Evolutionary conservation across 2,797 vertebrate species (phyloP), one percentile per base, ranked within the genome.

Genomic region (Melanotaenia maccullochi): DNA sequence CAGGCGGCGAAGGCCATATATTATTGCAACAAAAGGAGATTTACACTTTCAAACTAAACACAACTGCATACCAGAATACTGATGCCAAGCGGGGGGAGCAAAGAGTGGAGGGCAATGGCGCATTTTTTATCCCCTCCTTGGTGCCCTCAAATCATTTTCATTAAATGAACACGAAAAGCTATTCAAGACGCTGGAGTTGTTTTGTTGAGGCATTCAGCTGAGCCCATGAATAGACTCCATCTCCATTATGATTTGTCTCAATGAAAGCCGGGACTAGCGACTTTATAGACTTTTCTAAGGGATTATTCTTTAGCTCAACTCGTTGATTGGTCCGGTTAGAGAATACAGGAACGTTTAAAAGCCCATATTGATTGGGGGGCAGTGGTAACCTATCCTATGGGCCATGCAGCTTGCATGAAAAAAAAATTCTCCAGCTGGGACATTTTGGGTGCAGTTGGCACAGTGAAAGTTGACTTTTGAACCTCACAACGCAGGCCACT

Each of bases 11-110:
- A 97, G 95, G 96, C 96, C 95, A 96, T 98, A 97, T 97, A 97
- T 98, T 98, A 97, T 92, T 86, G 89, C 93, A 87, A 98, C 97
- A 98, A 97, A 97, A 91, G 96, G 96, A 97, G 95, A 97, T 97
- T 97, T 97, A 98, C 96, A 97, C 96, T 97, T 96, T 97, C 95
- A 96, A 97, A 97, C 96, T 96, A 97, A 98, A 97, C 96, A 96
- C 96, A 96, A 97, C 95, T 93, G 95, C 95, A 95, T 96, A 96
- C 96, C 95, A 95, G 96, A 97, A 96, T 97, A 95, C 96, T 95
- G 96, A 96, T 97, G 95, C 93, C 93, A 78, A 87, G 89, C 84
- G 73, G 77, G 69, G 71, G 67, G 36, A 1, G 60, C 4, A 51
- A 14, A 59, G 75, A 59, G 76, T 55, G 73, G 75, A 38, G 77